Evolutionary conservation across 2,888 invertebrate species (phyloP), one percentile per base, ranked within the genome.

Genomic region (Drosophila nigricruria): DNA sequence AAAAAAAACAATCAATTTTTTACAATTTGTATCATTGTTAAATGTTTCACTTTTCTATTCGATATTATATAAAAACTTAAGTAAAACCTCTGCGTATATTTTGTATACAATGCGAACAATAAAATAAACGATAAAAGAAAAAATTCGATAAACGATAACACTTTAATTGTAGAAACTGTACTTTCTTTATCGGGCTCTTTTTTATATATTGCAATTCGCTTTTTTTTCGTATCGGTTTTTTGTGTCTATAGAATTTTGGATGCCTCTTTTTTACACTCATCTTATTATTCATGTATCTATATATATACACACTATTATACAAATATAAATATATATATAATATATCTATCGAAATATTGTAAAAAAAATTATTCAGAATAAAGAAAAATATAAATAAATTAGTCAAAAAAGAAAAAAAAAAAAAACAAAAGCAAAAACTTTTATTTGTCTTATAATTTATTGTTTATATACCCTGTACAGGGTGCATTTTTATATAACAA

Each of bases 291-390:
- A 57, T 16, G 27, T 40, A 43, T 50, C 49, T 12, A 18, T 43
- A 23, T 43, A 43, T 23, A 23, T 8, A 43, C 43, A 23, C 43
- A 20, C n/a, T n/a, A 42, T 12, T 43, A 43, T 43, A 43, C 12
- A 40, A 34, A 43, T 23, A 20, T 64, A 27, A 34, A 49, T 38
- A 52, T 45, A 20, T 9, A 56, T 30, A 49, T 34, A 49, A 43
- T 38, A 60, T 54, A 64, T 60, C 61, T 40, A 43, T 45, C 38
- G 49, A n/a, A 57, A 56, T 66, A 72, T 72, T 75, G 74, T 75
- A 54, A 32, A 49, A 32, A 49, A 10, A 53, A 47, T 34, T 76
- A 18, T n/a, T 32, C 30, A 34, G 25, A 23, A 34, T 27, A 47
- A 54, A 65, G 42, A 36, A 50, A 56, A 57, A 52, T 27, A 34